These are phyloP conservation scores for Antigone vipio DNA, from an alignment of 2,113 vertebrate genomes.

Conservation along the genomic window DNA sequence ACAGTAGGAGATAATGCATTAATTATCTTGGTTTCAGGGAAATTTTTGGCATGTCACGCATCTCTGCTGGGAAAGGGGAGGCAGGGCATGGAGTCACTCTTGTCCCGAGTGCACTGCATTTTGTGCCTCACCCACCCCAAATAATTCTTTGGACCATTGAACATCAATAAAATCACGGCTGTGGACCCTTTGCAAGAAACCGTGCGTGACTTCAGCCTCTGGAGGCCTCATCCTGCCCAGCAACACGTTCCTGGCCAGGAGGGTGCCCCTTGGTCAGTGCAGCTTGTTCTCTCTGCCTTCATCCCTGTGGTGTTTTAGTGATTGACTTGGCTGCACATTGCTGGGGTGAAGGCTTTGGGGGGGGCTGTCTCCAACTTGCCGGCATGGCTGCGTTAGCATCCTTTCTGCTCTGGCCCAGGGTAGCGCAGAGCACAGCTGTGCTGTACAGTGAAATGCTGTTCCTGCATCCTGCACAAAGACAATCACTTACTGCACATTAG, in stretches of 20 bases:
- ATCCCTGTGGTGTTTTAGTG: rapidly evolving
- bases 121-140: neutral
- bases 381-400: neutral
- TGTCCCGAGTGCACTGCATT: neutral
- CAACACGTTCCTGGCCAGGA: neutral
- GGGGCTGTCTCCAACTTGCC: neutral
- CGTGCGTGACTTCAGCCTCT: rapidly evolving
- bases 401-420: neutral
- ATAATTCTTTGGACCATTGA: neutral
- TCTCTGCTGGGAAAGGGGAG: neutral
- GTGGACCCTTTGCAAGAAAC: neutral
- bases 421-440: neutral
- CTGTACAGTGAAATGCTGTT: neutral
- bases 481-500: neutral
- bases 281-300: neutral
- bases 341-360: neutral
- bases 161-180: neutral
- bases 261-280: neutral
- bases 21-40: neutral
- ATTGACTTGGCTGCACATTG: rapidly evolving
- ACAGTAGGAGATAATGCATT: neutral
- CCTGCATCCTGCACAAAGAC: neutral
- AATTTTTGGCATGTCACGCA: neutral
- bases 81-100: neutral
- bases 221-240: neutral